Evolutionary conservation across 1,140 invertebrate species (phyloP).

Genomic region (Eueides isabella): DNA sequence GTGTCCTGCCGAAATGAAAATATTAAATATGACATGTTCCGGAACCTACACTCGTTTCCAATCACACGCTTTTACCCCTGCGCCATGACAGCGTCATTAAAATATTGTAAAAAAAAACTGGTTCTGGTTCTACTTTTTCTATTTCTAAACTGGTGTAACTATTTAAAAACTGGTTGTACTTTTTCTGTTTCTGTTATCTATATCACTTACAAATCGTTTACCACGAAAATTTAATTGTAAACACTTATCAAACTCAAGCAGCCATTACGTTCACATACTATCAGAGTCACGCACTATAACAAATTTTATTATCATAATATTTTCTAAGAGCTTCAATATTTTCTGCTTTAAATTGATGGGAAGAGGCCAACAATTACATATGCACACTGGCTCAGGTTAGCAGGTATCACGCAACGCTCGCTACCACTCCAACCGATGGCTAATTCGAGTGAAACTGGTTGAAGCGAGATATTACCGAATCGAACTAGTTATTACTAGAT

Average conservation of each 20-base stretch:
- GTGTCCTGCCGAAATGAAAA: no score
- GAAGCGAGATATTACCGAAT: slow-evolving; percentile 59
- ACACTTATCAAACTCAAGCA: slow-evolving; percentile 1
- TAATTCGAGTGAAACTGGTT: slow-evolving; percentile 65
- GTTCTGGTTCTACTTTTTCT: no score
- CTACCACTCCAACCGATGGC: slow-evolving; percentile 53
- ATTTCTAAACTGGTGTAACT: no score
- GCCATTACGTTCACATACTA: background rate
- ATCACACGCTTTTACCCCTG: no score
- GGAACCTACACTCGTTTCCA: no score
- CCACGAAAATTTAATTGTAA: background rate
- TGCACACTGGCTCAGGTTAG: slow-evolving; percentile 54
- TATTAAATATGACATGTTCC: no score
- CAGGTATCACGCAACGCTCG: slow-evolving; percentile 54
- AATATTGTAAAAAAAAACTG: no score
- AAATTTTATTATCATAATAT: slow-evolving; percentile 47
- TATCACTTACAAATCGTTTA: background rate
- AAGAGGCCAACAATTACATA: slow-evolving; percentile 66
- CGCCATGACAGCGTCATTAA: no score
- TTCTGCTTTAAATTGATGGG: slow-evolving; percentile 62
- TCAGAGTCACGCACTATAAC: slow-evolving; percentile 28
- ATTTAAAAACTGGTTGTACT: no score
- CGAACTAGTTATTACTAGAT: slow-evolving; percentile 56
- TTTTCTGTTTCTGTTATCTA: background rate
- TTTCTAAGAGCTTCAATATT: slow-evolving; percentile 38